Conservation (phyloP, 2,888 invertebrate species). For the Cryptus viduatorius region DNA sequence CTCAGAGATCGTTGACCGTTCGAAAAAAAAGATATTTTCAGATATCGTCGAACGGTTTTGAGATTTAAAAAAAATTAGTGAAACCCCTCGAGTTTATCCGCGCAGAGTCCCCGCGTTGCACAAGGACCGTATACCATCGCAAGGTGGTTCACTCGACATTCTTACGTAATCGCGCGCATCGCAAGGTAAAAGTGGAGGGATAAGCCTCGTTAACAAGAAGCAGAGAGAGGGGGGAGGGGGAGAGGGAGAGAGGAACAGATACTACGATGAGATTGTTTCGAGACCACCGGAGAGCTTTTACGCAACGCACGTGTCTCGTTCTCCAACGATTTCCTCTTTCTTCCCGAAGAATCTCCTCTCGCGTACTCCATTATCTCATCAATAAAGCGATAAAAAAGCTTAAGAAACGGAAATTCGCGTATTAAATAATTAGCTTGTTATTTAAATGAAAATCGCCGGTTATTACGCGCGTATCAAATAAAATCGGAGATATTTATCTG, state of each 20-base stretch:
- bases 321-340: conserved; percentile 27
- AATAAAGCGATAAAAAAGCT: background rate
- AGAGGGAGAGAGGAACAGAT: conserved; percentile 41
- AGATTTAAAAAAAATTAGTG: background rate
- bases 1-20: no score
- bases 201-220: conserved; percentile 70
- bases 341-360: background rate
- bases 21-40: background rate
- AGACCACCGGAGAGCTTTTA: conserved; percentile 71
- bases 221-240: background rate
- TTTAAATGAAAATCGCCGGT: no score
- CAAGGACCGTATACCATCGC: background rate
- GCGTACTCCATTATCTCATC: background rate
- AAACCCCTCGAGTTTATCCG: background rate
- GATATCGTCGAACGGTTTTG: background rate
- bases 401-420: background rate
- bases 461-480: no score
- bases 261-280: conserved; percentile 69
- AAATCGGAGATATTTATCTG: no score
- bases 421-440: no score
- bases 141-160: conserved; percentile 34
- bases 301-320: conserved; percentile 54
- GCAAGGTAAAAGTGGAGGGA: conserved; percentile 69
- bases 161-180: conserved; percentile 61
- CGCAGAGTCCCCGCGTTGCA: background rate